Percentiles rank a stretch among this genome's conserved stretches.
These are phyloP conservation scores for Manis javanica DNA, from an alignment of 2,797 vertebrate genomes.

Conservation along the genomic window DNA sequence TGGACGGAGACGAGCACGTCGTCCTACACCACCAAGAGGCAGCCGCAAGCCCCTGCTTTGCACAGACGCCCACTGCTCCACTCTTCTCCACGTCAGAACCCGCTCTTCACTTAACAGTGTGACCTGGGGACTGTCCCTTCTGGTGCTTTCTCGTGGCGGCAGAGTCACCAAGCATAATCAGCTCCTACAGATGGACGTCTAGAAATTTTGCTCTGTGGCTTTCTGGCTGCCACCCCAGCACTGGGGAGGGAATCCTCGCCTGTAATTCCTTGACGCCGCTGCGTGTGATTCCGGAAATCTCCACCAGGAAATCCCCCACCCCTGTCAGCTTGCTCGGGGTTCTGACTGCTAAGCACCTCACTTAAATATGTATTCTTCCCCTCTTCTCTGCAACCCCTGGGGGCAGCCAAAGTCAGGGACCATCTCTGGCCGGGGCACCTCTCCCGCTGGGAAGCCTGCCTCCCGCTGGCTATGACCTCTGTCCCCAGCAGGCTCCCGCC, in stretches of 20 bases:
- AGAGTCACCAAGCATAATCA: fast-evolving
- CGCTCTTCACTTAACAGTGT: fast-evolving
- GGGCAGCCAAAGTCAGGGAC: not conserved
- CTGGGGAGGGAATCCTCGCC: fast-evolving
- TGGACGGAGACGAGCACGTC: too few relatives aligned
- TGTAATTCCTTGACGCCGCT: fast-evolving
- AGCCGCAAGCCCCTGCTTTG: not conserved
- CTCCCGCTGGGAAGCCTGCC: fast-evolving
- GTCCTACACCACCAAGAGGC: not conserved
- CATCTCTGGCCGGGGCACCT: fast-evolving
- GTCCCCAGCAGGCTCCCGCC: not conserved
- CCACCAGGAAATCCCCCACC: fast-evolving
- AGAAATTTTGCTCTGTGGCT: too few relatives aligned
- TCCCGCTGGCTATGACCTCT: not conserved
- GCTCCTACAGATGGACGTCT: fast-evolving
- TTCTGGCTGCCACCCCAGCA: fast-evolving
- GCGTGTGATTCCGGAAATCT: fast-evolving
- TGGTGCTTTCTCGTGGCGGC: fast-evolving
- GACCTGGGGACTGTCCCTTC: fast-evolving
- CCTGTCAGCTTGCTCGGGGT: fast-evolving
- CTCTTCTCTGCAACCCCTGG: fast-evolving
- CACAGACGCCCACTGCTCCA: fast-evolving
- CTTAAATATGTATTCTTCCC: fast-evolving
- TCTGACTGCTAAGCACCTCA: fast-evolving
- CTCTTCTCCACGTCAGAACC: fast-evolving